Evolutionary conservation across 2,113 vertebrate species (phyloP).

Genomic region (Glaucidium brasilianum): DNA sequence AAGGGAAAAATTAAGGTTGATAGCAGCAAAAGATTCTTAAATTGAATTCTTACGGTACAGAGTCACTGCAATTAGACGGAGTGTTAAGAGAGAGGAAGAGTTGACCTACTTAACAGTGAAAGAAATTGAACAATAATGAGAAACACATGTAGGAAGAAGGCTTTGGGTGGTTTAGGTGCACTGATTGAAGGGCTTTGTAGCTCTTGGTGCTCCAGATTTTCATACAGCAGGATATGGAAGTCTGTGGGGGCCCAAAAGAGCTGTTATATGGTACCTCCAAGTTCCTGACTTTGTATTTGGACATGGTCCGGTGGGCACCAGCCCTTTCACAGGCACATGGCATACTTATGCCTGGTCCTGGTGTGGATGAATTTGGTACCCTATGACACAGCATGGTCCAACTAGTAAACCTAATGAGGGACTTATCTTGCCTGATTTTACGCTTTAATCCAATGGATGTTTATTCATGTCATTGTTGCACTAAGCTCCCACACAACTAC

Average conservation of each 20-base stretch:
- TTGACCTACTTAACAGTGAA: not conserved
- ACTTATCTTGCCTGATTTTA: not conserved
- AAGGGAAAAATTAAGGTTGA: not conserved
- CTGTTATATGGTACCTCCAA: not conserved
- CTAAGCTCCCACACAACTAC: not conserved
- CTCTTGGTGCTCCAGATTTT: not conserved
- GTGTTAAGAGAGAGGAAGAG: not conserved
- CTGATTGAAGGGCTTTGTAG: not conserved
- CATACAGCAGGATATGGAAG: not conserved
- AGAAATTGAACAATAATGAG: not conserved
- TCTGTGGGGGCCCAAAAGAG: not conserved
- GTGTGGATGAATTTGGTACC: not conserved
- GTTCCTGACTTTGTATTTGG: not conserved
- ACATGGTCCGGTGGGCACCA: accelerated
- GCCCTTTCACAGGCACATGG: not conserved
- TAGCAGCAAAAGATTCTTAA: not conserved
- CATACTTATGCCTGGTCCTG: accelerated
- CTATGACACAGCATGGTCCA: not conserved
- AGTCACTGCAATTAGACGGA: not conserved
- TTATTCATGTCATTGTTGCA: not conserved
- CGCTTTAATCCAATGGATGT: not conserved
- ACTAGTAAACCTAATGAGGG: not conserved
- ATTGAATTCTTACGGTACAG: not conserved
- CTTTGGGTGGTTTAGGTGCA: not conserved
- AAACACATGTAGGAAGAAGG: not conserved